Evolutionary conservation across 2,888 invertebrate genomes (phyloP).

Genomic region (Phasia obesa): DNA sequence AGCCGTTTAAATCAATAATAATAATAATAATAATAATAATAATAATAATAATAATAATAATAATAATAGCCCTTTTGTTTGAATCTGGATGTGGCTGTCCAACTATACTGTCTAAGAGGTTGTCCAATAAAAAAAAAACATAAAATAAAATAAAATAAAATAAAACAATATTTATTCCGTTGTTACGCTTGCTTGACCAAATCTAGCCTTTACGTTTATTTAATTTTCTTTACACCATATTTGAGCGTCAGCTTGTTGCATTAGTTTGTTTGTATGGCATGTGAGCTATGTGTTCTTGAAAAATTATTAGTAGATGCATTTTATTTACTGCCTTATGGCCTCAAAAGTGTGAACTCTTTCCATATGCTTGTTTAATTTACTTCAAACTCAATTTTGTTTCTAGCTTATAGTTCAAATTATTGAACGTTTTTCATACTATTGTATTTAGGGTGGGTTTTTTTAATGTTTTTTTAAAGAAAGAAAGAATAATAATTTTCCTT

Average conservation of each 20-base stretch:
- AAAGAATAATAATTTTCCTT: too few species aligned
- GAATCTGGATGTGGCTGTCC: not conserved
- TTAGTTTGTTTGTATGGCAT: constrained; percentile 44
- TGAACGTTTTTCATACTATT: constrained; percentile 36
- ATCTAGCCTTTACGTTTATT: constrained; percentile 21
- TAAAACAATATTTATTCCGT: constrained; percentile 27
- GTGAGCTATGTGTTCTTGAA: constrained; percentile 17
- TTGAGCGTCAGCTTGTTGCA: constrained; percentile 22
- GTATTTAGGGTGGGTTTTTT: constrained; percentile 15
- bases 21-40: constrained; percentile 72
- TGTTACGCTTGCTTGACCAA: constrained; percentile 46
- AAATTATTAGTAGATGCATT: constrained; percentile 46
- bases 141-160: too few species aligned
- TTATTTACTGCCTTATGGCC: constrained; percentile 57
- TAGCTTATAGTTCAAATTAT: constrained; percentile 60
- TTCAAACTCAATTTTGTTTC: constrained; percentile 42
- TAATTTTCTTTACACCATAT: constrained; percentile 14
- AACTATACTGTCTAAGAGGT: constrained; percentile 2
- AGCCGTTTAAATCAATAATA: constrained; percentile 68
- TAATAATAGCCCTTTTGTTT: constrained; percentile 70
- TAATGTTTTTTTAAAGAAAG: too few species aligned
- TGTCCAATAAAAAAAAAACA: too few species aligned
- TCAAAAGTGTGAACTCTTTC: constrained; percentile 65
- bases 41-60: constrained; percentile 53
- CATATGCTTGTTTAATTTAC: not conserved